Evolutionary conservation across 2,888 invertebrate genomes (phyloP), one percentile per base, ranked within the genome.

Genomic region (Hirudinaria manillensis): DNA sequence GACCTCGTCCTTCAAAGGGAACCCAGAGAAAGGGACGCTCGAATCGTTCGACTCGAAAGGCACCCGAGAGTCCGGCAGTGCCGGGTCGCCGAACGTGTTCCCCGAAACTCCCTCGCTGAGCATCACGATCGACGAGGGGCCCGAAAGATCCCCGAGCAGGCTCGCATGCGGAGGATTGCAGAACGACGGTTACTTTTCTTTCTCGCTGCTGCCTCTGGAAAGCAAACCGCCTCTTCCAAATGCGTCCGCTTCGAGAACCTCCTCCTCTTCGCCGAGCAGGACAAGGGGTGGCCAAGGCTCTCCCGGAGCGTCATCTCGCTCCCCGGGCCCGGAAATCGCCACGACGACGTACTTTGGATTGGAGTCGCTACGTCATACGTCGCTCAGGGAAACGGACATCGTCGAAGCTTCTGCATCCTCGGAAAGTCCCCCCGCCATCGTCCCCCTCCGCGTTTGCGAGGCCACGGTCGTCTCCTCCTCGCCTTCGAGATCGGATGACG

Each of bases 161-260:
- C 24, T 61, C 24, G n/a, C n/a, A n/a, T 21, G 13, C 13, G 29
- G 24, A 19, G 29, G 29, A 24, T 61, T n/a, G 10, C 29, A 21
- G 29, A 61, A 16, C 61, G 61, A 61, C 21, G 13, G 61, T 61
- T 61, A 61, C 29, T 61, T 61, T 29, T 61, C 61, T 27, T 61
- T 61, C n/a, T 61, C 61, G 29, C 24, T 61, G 29, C 2, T 61
- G 24, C 61, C 61, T 1, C 24, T 61, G 19, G 61, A 61, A 29
- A 61, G 61, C 61, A 61, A 61, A 29, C 61, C 61, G 1, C 61
- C 61, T 16, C 61, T 61, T 61, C 61, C 61, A 29, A 29, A 7
- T 45, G 45, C 45, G 13, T 45, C 45, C 13, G 1, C 45, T 7
- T 45, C 45, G 16, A 45, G 45, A 45, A 45, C 10, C 16, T 2